Percentiles rank a stretch among this genome's conserved stretches.
These are phyloP conservation scores for Gila robusta DNA, from an alignment of 2,797 vertebrate species.

Conservation along the genomic window DNA sequence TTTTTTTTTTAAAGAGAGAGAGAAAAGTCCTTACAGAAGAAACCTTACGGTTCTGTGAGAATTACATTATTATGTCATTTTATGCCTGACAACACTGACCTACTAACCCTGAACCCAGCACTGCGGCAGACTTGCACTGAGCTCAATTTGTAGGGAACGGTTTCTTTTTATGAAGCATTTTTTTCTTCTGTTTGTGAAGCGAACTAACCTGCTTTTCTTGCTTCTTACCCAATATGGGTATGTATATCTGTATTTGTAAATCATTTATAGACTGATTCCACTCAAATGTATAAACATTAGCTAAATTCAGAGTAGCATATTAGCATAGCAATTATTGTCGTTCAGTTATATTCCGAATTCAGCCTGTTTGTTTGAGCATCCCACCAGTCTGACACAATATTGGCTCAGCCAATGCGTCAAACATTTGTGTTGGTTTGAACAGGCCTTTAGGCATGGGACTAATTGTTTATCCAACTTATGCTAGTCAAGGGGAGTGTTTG, in stretches of 20 bases:
- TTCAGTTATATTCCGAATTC: neutral
- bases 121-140: neutral
- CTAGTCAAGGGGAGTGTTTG: neutral
- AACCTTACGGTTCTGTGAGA: constrained; percentile 21
- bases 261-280: neutral
- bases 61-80: neutral
- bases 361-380: neutral
- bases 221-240: neutral
- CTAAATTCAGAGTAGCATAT: neutral
- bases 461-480: neutral
- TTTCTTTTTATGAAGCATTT: constrained; percentile 16
- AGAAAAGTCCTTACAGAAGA: neutral
- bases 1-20: neutral
- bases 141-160: neutral
- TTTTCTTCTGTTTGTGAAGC: neutral
- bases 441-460: neutral
- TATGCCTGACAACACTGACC: constrained; percentile 39
- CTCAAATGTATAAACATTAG: neutral
- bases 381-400: neutral
- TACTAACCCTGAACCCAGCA: constrained; percentile 40
- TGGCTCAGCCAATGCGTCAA: neutral
- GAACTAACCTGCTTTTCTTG: neutral
- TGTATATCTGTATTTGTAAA: neutral
- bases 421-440: neutral
- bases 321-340: neutral